Base-by-base conservation (phyloP, 2,113 vertebrate species). In the Mirza zaza region DNA sequence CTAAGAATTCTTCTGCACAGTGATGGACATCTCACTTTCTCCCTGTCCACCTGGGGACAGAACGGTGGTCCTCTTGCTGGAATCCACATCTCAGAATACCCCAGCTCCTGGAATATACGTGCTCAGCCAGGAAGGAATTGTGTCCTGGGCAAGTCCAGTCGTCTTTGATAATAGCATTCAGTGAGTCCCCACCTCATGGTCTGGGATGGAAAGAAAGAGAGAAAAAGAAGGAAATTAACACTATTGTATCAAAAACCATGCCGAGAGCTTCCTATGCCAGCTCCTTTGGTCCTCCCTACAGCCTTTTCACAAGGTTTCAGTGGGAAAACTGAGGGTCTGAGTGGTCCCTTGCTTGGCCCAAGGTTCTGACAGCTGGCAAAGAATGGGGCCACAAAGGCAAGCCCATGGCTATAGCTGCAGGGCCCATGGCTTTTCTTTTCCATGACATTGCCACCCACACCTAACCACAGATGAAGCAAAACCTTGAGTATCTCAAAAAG, bases 21-120 rank as follows among this genome's bases (percentile, higher is more conserved):
- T 32, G 25, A 83, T n/a, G 61, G 50, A 32, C 27, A 15, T 42
- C 61, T 94, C 9, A 39, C 25, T 39, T 29, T 42, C 48, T 81
- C n/a, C n/a, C 13, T 63, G n/a, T 95, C 65, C 59, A 79, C 42
- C 45, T 36, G 45, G 42, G 79, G 65, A 8, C n/a, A 85, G n/a
- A 79, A 48, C 14, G 7, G 2, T 34, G 29, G 8, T 79, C 83
- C 70, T 86, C 12, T 2, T 45, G 27, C 18, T 87, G 32, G 39
- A 84, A 84, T 76, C 57, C 18, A 20, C n/a, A 83, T 89, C 75
- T 94, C 79, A 95, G 87, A 81, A 87, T 65, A 57, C 4, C 50
- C 59, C 34, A 34, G 39, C 63, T 85, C 50, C 45, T 73, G n/a
- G 29, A 82, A 57, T 61, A 63, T 0, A 52, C 0, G 25, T 61